A percentile compares a stretch with the other conserved stretches of the same genome.
Conservation (phyloP, 1,140 invertebrate species). For the Drosophila asahinai region DNA sequence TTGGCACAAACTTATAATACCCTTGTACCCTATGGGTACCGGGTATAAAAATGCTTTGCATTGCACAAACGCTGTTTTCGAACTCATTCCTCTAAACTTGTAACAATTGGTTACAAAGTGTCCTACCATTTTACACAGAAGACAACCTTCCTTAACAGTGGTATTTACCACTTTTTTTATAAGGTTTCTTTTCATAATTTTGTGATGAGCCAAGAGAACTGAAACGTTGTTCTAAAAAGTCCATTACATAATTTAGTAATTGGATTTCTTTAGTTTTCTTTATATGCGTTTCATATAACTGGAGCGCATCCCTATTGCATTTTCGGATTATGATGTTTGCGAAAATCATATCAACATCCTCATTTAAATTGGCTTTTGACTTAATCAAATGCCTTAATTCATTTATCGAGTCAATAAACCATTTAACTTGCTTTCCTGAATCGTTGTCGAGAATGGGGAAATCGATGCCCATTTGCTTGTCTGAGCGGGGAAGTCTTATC, state of each 20-base stretch:
- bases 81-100: neutral
- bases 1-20: too few relatives aligned
- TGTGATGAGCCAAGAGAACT: neutral
- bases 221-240: neutral
- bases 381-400: neutral
- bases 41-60: neutral
- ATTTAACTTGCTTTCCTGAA: neutral
- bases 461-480: neutral
- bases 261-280: too few relatives aligned
- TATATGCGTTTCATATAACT: too few relatives aligned
- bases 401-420: too few relatives aligned
- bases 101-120: conserved; percentile 6
- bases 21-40: too few relatives aligned
- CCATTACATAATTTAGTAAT: neutral
- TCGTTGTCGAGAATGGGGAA: neutral
- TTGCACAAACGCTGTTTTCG: neutral
- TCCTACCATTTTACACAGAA: conserved; percentile 1
- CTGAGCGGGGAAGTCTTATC: too few relatives aligned
- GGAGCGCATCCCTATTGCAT: too few relatives aligned
- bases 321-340: too few relatives aligned
- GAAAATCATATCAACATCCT: too few relatives aligned
- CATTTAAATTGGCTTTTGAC: neutral
- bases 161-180: conserved; percentile 1
- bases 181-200: neutral
- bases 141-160: too few relatives aligned